Evolutionary conservation across 2,888 invertebrate genomes (phyloP).

Genomic region (Zelleria hepariella): DNA sequence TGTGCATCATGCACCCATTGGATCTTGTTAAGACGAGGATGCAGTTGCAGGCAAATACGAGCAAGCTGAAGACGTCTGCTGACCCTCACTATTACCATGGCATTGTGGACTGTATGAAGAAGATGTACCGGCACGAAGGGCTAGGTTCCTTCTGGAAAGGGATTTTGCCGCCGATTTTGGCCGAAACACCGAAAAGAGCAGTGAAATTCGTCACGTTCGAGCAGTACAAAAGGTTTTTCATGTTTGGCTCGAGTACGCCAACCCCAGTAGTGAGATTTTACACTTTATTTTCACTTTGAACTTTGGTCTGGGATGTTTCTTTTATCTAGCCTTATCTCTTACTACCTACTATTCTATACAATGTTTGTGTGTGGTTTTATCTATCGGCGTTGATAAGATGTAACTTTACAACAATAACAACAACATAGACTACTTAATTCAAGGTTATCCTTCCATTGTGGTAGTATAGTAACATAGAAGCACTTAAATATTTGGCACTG

Average conservation of each 20-base stretch:
- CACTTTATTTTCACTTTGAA: conserved; percentile 9
- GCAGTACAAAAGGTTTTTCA: conserved; percentile 89
- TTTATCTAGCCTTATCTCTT: not conserved
- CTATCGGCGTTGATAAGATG: conserved; percentile 1
- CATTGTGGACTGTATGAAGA: conserved; percentile 87
- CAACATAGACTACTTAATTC: too few relatives aligned
- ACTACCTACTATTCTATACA: not conserved
- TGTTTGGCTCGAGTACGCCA: conserved; percentile 81
- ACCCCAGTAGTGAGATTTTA: conserved; percentile 78
- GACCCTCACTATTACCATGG: conserved; percentile 80
- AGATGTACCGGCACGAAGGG: conserved; percentile 91
- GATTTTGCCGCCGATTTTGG: conserved; percentile 91
- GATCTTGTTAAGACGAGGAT: conserved; percentile 92
- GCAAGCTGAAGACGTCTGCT: conserved; percentile 23
- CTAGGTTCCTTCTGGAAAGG: conserved; percentile 92
- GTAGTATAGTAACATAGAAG: too few relatives aligned
- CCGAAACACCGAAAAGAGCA: conserved; percentile 95
- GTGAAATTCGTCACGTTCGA: conserved; percentile 96
- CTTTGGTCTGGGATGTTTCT: not conserved
- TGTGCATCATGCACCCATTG: conserved; percentile 96
- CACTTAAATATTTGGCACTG: too few relatives aligned
- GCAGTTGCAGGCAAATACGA: conserved; percentile 46
- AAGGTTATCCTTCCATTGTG: too few relatives aligned
- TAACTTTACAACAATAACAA: too few relatives aligned
- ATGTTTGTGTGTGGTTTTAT: not conserved